Evolutionary conservation across 2,113 vertebrate genomes (phyloP).

Genomic region (Pitta sordida): DNA sequence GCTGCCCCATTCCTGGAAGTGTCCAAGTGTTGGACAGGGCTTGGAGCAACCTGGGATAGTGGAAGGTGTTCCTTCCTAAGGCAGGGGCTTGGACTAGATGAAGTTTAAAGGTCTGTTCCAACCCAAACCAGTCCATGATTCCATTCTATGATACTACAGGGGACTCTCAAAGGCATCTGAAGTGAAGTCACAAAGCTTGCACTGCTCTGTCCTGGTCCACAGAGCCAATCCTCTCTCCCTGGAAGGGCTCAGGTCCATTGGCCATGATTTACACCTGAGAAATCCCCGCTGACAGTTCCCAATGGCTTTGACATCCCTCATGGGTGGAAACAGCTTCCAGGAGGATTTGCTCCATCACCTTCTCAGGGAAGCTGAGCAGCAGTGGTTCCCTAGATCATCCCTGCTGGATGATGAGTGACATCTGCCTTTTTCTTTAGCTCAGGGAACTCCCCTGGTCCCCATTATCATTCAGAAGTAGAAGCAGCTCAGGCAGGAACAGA

Average conservation of each 20-base stretch:
- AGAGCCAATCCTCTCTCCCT: background rate
- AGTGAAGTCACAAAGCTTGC: background rate
- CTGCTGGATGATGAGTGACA: background rate
- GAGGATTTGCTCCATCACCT: background rate
- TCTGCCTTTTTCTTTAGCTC: background rate
- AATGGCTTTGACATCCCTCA: fast-evolving
- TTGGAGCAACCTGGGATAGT: fast-evolving
- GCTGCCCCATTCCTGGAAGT: background rate
- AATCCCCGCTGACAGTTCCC: background rate
- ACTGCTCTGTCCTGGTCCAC: background rate
- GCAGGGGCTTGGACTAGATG: background rate
- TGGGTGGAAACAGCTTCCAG: background rate
- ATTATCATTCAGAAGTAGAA: fast-evolving
- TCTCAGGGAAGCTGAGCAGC: background rate
- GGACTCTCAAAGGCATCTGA: background rate
- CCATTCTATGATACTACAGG: fast-evolving
- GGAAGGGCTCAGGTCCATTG: background rate
- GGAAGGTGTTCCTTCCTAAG: background rate
- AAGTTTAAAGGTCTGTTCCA: background rate
- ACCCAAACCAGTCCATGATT: background rate
- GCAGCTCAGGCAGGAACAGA: background rate
- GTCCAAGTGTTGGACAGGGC: fast-evolving
- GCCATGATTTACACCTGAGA: fast-evolving
- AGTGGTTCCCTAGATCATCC: background rate
- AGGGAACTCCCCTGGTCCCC: background rate